Conservation (phyloP, 1,140 invertebrate genomes). For the Galleria mellonella region DNA sequence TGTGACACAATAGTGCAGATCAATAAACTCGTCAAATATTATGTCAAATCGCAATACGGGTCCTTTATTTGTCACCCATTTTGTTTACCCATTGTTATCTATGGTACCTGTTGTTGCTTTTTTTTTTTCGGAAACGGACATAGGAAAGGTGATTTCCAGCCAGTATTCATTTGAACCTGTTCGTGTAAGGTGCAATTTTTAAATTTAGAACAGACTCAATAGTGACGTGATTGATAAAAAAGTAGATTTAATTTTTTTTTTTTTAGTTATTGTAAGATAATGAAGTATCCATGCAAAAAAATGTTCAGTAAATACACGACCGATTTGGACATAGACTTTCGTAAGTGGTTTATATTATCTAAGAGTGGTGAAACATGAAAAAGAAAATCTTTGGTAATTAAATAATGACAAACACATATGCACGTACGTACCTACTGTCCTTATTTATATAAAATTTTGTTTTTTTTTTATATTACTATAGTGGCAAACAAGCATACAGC, state of each 20-base stretch:
- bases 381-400: conserved; percentile 5
- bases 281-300: conserved; percentile 51
- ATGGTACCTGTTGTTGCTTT: conserved; percentile 41
- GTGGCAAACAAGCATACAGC: no score
- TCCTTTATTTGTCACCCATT: conserved; percentile 11
- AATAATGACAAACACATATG: no score
- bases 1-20: conserved; percentile 10
- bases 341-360: conserved; percentile 41
- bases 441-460: no score
- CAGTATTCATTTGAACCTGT: conserved; percentile 56
- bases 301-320: conserved; percentile 29
- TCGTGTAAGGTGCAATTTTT: conserved; percentile 47
- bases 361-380: conserved; percentile 4
- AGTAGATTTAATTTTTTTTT: conserved; percentile 7
- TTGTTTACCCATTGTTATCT: conserved; percentile 24
- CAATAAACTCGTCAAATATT: conserved; percentile 5
- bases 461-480: no score
- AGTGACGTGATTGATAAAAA: background rate
- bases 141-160: conserved; percentile 41
- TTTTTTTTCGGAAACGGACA: conserved; percentile 67
- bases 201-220: background rate
- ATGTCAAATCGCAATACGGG: conserved; percentile 29
- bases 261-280: conserved; percentile 24
- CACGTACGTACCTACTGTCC: no score
- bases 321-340: conserved; percentile 37